phyloP scores from a whole-genome alignment of 2,888 invertebrate species.

The Phyllotreta cruciferae region DNA sequence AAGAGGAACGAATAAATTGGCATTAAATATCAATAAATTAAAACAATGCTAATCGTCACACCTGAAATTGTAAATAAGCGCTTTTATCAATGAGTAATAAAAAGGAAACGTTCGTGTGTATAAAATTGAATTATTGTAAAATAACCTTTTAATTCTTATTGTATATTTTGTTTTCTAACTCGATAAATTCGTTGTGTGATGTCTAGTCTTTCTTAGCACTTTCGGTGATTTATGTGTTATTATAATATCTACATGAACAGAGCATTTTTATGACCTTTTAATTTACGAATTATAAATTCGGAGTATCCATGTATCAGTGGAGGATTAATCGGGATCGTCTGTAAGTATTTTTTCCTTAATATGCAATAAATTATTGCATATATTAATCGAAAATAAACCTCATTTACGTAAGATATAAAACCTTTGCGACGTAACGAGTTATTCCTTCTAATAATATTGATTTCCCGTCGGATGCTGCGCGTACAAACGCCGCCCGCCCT shows the following conservation, averaged over 20 bases:
- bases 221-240: no score
- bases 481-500: constrained; percentile 40
- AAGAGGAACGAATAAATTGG: neutral
- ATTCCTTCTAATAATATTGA: constrained; percentile 41
- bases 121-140: neutral
- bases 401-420: neutral
- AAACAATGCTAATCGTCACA: constrained; percentile 7
- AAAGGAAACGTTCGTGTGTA: neutral
- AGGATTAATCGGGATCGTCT: no score
- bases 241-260: no score
- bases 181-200: no score
- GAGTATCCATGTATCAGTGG: no score
- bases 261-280: no score
- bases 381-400: neutral
- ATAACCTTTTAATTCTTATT: neutral
- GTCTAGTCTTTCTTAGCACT: no score
- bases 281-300: no score
- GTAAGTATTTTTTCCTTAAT: no score
- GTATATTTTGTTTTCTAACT: no score
- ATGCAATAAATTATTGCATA: neutral
- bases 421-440: constrained; percentile 22
- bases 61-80: constrained; percentile 13
- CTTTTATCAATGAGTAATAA: constrained; percentile 5
- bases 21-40: constrained; percentile 4
- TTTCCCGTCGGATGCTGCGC: constrained; percentile 53